phyloP scores from a whole-genome alignment of 1,140 invertebrate species.

The Cydia pomonella region DNA sequence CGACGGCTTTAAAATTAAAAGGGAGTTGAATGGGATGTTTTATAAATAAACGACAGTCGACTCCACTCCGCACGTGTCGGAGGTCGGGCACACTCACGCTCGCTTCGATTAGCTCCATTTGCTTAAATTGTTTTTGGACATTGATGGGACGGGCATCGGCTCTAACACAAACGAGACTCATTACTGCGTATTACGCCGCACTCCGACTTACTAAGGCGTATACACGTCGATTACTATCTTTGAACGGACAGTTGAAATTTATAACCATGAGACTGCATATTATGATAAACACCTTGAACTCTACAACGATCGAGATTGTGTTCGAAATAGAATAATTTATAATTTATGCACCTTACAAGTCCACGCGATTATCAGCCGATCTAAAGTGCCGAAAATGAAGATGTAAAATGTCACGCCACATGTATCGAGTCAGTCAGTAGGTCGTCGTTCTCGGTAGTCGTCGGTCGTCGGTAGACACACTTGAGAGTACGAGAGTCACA shows the following conservation, averaged over 20 bases:
- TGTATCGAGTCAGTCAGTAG: constrained; percentile 52
- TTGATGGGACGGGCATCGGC: constrained; percentile 47
- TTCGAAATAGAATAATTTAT: constrained; percentile 8
- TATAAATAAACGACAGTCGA: constrained; percentile 56
- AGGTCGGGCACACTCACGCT: constrained; percentile 37
- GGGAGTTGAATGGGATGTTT: constrained; percentile 60
- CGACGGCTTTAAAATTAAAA: constrained; percentile 46
- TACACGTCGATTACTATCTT: constrained; percentile 26
- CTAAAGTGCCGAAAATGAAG: constrained; percentile 27
- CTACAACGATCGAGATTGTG: constrained; percentile 15
- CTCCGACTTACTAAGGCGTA: constrained; percentile 14
- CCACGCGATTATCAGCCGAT: constrained; percentile 1
- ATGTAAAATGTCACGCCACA: constrained; percentile 52
- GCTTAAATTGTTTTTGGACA: constrained; percentile 45
- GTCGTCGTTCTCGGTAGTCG: constrained; percentile 50
- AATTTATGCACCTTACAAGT: constrained; percentile 21
- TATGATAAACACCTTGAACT: constrained; percentile 19
- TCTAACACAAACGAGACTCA: constrained; percentile 25
- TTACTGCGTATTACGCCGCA: constrained; percentile 28
- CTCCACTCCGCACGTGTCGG: constrained; percentile 39
- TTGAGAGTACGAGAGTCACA: constrained; percentile 55
- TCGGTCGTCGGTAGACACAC: constrained; percentile 48
- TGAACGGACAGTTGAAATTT: constrained; percentile 26
- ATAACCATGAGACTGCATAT: constrained; percentile 28
- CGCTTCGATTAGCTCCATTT: constrained; percentile 41